Evolutionary conservation across 1,140 invertebrate genomes (phyloP).

Genomic region (Plutomurus gul): DNA sequence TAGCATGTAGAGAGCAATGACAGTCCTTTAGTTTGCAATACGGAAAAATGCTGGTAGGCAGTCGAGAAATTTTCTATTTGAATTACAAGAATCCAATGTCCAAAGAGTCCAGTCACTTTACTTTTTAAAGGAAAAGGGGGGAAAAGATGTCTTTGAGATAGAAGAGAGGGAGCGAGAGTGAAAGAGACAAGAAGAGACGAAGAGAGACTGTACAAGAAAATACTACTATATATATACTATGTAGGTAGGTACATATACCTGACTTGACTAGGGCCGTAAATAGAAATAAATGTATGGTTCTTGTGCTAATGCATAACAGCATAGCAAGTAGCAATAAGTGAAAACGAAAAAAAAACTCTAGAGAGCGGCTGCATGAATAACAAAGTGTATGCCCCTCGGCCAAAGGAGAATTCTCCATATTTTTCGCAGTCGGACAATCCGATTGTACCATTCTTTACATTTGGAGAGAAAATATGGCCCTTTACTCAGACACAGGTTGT

Average conservation of each 20-base stretch:
- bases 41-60: too few relatives aligned
- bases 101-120: too few relatives aligned
- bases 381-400: not conserved
- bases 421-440: not conserved
- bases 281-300: conserved; percentile 7
- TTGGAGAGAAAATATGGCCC: not conserved
- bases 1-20: not conserved
- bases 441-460: not conserved
- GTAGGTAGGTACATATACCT: too few relatives aligned
- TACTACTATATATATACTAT: too few relatives aligned
- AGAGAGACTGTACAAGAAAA: too few relatives aligned
- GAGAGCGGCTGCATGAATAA: not conserved
- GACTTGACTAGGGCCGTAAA: not conserved
- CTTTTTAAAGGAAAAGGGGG: too few relatives aligned
- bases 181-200: too few relatives aligned
- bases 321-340: not conserved
- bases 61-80: too few relatives aligned
- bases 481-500: not conserved
- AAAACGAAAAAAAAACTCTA: not conserved
- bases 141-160: too few relatives aligned
- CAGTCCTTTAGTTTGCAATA: not conserved
- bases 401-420: not conserved
- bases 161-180: too few relatives aligned
- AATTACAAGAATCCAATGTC: too few relatives aligned
- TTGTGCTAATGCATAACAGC: too few relatives aligned